Percentiles rank a stretch among this genome's conserved stretches.
These are phyloP conservation scores for Drosophila lacertosa DNA, from an alignment of 1,140 invertebrate species.

Conservation along the genomic window DNA sequence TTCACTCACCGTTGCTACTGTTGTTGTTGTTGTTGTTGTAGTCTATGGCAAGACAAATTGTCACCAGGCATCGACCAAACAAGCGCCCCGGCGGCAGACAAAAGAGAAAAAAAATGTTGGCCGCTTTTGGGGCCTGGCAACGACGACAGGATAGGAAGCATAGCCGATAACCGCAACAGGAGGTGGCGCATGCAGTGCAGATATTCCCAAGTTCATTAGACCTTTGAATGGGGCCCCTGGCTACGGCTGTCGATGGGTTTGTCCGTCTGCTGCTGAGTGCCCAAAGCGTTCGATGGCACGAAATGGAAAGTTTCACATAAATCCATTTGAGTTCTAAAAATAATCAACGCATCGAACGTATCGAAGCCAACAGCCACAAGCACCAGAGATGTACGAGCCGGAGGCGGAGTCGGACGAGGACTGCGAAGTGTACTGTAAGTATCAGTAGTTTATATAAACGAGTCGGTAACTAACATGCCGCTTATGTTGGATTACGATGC, in stretches of 20 bases:
- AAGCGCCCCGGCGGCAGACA: conserved; percentile 21
- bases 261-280: not conserved
- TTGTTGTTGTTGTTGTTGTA: conserved; percentile 12
- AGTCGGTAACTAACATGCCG: conserved; percentile 44
- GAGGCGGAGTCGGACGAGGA: conserved; percentile 96
- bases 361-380: not conserved
- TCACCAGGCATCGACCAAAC: conserved; percentile 78
- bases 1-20: too few relatives aligned
- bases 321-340: conserved; percentile 65
- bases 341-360: conserved; percentile 47
- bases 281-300: conserved; percentile 55
- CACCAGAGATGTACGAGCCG: conserved; percentile 89
- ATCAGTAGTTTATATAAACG: conserved; percentile 12
- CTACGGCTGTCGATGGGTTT: conserved; percentile 12
- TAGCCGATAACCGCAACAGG: conserved; percentile 57
- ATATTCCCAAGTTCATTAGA: conserved; percentile 76
- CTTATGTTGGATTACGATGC: conserved; percentile 64
- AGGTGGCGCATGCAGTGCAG: conserved; percentile 24
- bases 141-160: conserved; percentile 32
- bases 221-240: conserved; percentile 54
- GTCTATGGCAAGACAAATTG: conserved; percentile 55
- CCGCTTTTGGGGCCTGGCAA: conserved; percentile 53
- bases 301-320: conserved; percentile 78
- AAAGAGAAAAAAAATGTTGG: too few relatives aligned
- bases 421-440: conserved; percentile 89